These are phyloP conservation scores for Trichechus manatus DNA, from an alignment of 2,113 vertebrate genomes.

Conservation along the genomic window DNA sequence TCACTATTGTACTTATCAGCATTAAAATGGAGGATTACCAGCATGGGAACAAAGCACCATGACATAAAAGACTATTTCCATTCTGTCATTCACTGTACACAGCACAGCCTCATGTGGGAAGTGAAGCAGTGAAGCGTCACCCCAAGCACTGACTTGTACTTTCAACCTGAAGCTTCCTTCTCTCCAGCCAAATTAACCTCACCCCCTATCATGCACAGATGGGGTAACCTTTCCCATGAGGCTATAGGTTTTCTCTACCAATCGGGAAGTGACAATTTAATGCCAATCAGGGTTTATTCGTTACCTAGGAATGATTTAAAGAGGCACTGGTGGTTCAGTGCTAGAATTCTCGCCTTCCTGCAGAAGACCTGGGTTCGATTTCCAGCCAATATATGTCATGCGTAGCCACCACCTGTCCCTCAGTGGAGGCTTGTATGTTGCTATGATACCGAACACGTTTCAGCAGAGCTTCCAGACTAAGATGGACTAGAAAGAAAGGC, in stretches of 20 bases:
- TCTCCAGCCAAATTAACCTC: background rate
- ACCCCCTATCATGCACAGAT: no score
- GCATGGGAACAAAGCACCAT: constrained; percentile 57
- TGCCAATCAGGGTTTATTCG: background rate
- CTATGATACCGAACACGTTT: background rate
- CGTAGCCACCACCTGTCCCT: background rate
- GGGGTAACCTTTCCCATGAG: background rate
- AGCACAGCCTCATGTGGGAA: background rate
- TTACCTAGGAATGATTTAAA: background rate
- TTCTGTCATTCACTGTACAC: constrained; percentile 14
- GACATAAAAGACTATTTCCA: constrained; percentile 59
- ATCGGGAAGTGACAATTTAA: background rate
- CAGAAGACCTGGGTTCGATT: background rate
- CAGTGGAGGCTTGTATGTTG: background rate
- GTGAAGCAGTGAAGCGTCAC: background rate
- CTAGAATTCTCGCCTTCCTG: background rate
- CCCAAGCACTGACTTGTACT: background rate
- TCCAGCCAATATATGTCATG: background rate
- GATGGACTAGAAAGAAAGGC: background rate
- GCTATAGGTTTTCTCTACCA: background rate
- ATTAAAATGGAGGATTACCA: constrained; percentile 68
- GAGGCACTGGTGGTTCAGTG: background rate
- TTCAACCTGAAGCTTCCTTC: background rate
- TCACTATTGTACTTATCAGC: constrained; percentile 52
- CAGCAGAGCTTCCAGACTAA: background rate